Base-by-base conservation (phyloP, 1,140 invertebrate genomes). In the Lethrus apterus region DNA sequence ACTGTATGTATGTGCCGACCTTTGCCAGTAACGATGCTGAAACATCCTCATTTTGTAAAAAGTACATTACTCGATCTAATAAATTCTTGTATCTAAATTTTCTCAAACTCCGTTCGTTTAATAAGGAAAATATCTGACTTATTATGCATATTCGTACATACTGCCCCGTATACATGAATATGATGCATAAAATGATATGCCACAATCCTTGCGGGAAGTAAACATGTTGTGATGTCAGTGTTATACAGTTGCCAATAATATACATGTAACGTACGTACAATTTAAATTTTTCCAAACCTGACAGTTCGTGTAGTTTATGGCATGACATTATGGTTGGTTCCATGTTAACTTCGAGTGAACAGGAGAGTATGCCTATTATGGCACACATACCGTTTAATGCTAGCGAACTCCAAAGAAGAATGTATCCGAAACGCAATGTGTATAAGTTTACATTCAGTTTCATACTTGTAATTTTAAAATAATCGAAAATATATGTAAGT, bases 401-500 rank as follows among this genome's bases (percentile, higher is more conserved):
- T 19, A 34, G 18, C 14, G 14, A 20, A 11, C 2, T 20, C 19
- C 29, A 34, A 23, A 33, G 14, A 18, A 33, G 2, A 5, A 44
- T 33, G 17, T 11, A 21, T 11, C 8, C n/a, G 8, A 44, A 14
- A 19, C 21, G 19, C 2, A 15, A 20, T 7, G 33, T 1, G 18
- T 17, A 32, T 8, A 18, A 17, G 10, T 44, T 44, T 7, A 44
- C 42, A 21, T 44, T 15, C 11, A 44, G 5, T 19, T 44, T 44
- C 21, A 20, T 44, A 3, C 9, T 32, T 32, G 31, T 19, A 1
- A 30, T 32, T 13, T 29, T 10, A 24, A 44, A 18, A 21, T 44
- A 44, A 32, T 34, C 13, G 10, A 23, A 2, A 8, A 44, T 5
- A 10, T 44, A 44, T 0, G 15, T 10, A 2, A 44, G 3, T 44